Conservation (phyloP, 2,797 vertebrate species). For the Anabacerthia variegaticeps region DNA sequence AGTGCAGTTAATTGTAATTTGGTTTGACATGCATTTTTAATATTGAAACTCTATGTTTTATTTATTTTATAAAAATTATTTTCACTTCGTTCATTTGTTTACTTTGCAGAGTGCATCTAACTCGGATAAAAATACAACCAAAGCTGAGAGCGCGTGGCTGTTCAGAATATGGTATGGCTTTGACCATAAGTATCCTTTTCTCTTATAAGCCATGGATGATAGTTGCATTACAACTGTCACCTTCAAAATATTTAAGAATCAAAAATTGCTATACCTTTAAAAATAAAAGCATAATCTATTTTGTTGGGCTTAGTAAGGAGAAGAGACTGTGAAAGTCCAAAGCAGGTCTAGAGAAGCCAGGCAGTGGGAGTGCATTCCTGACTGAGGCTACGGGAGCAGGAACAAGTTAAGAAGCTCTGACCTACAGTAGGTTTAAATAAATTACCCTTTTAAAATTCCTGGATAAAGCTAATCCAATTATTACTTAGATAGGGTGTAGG, state of each 20-base stretch:
- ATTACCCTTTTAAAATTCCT: neutral
- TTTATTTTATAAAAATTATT: neutral
- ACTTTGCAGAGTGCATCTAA: conserved; percentile 67
- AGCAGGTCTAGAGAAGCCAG: neutral
- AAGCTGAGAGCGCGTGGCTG: conserved; percentile 76
- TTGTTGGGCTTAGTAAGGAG: neutral
- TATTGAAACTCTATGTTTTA: neutral
- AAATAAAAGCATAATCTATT: neutral
- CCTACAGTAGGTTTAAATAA: neutral
- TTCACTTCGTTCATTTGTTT: neutral
- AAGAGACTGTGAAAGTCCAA: neutral
- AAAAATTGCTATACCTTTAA: neutral
- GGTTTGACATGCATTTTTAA: conserved; percentile 19
- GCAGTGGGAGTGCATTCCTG: neutral
- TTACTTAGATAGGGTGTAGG: neutral
- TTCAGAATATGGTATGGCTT: conserved; percentile 82
- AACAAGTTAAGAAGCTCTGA: neutral
- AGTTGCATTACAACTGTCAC: neutral
- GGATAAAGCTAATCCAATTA: neutral
- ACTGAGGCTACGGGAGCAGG: neutral
- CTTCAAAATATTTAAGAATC: neutral
- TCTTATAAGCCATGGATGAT: neutral
- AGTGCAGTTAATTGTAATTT: neutral
- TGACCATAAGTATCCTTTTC: conserved; percentile 83
- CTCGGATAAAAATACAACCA: conserved; percentile 62